Percentiles rank a stretch among this genome's conserved stretches.
phyloP scores from a whole-genome alignment of 2,888 invertebrate species.

The Cosmia trapezina region DNA sequence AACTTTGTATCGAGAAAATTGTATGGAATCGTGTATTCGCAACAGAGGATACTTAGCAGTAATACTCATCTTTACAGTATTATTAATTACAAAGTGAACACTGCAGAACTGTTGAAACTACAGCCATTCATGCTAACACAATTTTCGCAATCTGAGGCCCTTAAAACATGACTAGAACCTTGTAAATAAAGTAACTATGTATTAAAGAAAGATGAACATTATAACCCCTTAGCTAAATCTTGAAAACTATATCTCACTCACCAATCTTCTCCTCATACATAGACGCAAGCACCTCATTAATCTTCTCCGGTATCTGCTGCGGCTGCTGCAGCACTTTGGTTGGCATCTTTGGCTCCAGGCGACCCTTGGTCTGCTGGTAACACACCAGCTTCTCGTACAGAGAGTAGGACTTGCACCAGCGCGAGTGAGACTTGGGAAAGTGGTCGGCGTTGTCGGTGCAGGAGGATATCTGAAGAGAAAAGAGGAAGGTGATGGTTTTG shows the following conservation, averaged over 20 bases:
- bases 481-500: background rate
- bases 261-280: slow-evolving; percentile 87
- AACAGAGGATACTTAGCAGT: no score
- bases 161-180: background rate
- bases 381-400: slow-evolving; percentile 91
- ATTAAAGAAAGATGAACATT: background rate
- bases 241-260: slow-evolving; percentile 64
- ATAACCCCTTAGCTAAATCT: background rate
- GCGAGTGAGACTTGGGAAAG: slow-evolving; percentile 85
- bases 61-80: no score
- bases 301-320: slow-evolving; percentile 81
- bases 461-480: slow-evolving; percentile 84
- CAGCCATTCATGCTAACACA: no score
- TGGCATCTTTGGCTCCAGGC: slow-evolving; percentile 91
- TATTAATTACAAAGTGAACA: no score
- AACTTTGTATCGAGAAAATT: no score
- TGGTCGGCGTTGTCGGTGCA: slow-evolving; percentile 89
- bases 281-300: slow-evolving; percentile 85
- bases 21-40: no score
- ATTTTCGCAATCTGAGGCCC: no score
- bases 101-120: no score
- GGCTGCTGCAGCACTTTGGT: slow-evolving; percentile 79
- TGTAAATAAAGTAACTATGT: background rate
- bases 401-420: slow-evolving; percentile 92
- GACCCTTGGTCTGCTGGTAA: slow-evolving; percentile 91